Percentiles rank a stretch among this genome's conserved stretches.
These are phyloP conservation scores for Patagioenas fasciata DNA, from an alignment of 2,113 vertebrate species.

Conservation along the genomic window DNA sequence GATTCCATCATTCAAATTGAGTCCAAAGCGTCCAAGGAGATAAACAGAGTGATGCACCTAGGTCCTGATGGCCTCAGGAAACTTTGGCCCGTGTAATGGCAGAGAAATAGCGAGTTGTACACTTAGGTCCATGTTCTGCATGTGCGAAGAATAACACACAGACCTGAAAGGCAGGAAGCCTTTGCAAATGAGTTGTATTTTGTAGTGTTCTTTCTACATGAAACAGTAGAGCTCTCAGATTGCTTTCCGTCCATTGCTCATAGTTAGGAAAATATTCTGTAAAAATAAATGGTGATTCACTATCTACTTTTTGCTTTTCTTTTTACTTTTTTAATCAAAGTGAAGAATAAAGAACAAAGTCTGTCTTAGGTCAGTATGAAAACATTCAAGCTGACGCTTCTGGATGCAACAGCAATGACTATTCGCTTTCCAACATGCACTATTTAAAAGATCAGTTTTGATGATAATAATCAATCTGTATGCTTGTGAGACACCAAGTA, in stretches of 20 bases:
- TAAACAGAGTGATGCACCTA: neutral
- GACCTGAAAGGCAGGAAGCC: neutral
- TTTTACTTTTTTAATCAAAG: neutral
- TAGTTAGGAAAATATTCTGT: neutral
- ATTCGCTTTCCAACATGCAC: neutral
- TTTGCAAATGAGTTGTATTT: neutral
- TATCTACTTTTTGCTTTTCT: neutral
- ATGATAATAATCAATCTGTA: neutral
- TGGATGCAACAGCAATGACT: neutral
- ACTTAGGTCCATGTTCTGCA: neutral
- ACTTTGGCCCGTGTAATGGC: accelerated
- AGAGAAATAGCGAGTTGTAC: neutral
- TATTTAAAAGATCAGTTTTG: neutral
- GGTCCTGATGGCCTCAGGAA: neutral
- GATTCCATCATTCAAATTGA: neutral
- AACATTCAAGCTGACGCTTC: neutral
- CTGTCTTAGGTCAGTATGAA: neutral
- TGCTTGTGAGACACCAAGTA: neutral
- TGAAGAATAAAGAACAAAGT: neutral
- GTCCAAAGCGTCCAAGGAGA: neutral
- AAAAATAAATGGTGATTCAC: neutral
- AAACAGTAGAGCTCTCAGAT: neutral
- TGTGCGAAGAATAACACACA: neutral
- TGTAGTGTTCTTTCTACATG: neutral
- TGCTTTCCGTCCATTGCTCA: neutral